phyloP scores from a whole-genome alignment of 2,888 invertebrate genomes.

The Thera britannica region DNA sequence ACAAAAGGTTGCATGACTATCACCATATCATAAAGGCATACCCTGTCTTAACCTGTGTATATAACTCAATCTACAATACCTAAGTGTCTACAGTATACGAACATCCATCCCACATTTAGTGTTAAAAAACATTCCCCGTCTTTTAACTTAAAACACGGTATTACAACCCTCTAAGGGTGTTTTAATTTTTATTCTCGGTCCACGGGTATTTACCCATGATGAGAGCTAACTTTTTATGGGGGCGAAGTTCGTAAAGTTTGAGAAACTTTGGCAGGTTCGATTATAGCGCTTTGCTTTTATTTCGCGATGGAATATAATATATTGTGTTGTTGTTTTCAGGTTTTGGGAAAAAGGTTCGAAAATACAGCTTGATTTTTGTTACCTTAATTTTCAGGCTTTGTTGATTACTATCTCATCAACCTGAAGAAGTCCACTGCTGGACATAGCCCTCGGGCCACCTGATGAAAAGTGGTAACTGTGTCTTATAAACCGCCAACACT shows the following conservation, averaged over 20 bases:
- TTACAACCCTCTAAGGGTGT: slow-evolving; percentile 16
- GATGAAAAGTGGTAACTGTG: too few species aligned
- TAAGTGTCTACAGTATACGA: too few species aligned
- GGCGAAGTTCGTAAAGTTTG: slow-evolving; percentile 24
- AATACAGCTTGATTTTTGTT: background rate
- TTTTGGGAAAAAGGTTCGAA: background rate
- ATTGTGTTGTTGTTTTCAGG: background rate
- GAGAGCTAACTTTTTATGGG: slow-evolving; percentile 34
- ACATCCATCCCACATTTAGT: too few species aligned
- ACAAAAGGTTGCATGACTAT: too few species aligned
- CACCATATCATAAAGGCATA: too few species aligned
- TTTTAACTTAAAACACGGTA: background rate
- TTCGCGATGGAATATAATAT: slow-evolving; percentile 9
- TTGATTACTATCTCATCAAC: too few species aligned
- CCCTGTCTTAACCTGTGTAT: too few species aligned
- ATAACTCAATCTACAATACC: too few species aligned
- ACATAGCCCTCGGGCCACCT: too few species aligned
- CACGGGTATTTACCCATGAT: slow-evolving; percentile 29
- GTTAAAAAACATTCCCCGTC: background rate
- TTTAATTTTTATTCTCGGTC: slow-evolving; percentile 35
- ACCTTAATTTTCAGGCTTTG: too few species aligned
- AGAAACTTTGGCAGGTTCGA: slow-evolving; percentile 19
- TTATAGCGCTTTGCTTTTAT: slow-evolving; percentile 22
- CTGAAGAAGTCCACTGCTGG: too few species aligned
- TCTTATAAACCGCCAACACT: too few species aligned